Evolutionary conservation across 2,797 vertebrate genomes (phyloP), one percentile per base, ranked within the genome.

Genomic region (Sparus aurata): DNA sequence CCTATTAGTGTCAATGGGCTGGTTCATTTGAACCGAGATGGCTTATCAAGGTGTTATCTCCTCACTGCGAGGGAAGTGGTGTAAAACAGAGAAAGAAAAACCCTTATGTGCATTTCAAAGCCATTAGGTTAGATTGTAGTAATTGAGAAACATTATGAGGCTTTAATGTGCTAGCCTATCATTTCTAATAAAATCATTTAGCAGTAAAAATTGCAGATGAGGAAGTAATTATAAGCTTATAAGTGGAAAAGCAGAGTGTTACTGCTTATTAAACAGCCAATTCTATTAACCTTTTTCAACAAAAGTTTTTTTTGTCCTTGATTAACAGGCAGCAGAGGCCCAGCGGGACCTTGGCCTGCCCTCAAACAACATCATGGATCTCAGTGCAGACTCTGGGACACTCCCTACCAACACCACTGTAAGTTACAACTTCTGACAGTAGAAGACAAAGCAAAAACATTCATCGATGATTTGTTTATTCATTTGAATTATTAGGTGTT

Each of bases 1-100:
- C 96, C 96, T 96, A 96, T 98, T 97, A 97, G 93, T 95, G 95
- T 95, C 95, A 94, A 93, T 95, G 95, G 94, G 93, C 95, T 94
- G 93, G 92, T 96, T 97, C 93, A 95, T 96, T 97, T 97, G 91
- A 91, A 94, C 94, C 92, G 89, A 87, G 94, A 92, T 92, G 93
- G 95, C 93, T 95, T 97, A 94, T 96, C 95, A 91, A 96, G 95
- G 87, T 94, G 92, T 93, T 92, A 87, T 89, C 77, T 50, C 78
- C 89, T 75, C 83, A 52, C 75, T 68, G 81, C 63, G 58, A 27
- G 82, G 79, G 82, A 77, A 86, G 57, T 74, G 62, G 85, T 91
- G 79, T 93, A 83, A 85, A 85, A 91, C 85, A 91, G 91, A 90
- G 85, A 66, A 34, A 75, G 63, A 78, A 85, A 86, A 82, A 74